Percentiles rank a stretch among this genome's conserved stretches.
These are phyloP conservation scores for Malacoctenus gilli DNA, from an alignment of 2,797 vertebrate species.

Conservation along the genomic window DNA sequence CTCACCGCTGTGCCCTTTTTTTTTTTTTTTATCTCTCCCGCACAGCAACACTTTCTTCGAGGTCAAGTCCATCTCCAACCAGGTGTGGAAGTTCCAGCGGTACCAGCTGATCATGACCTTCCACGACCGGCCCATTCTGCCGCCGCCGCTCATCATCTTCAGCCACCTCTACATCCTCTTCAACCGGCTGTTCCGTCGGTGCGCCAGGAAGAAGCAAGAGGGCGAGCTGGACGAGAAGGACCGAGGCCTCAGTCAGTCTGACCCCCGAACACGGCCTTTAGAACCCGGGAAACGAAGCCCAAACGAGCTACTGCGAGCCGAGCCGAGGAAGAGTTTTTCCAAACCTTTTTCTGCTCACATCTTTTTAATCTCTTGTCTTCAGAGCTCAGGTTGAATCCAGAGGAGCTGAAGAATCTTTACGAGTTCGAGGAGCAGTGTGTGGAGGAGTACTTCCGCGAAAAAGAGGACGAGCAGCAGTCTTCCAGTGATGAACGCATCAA, in stretches of 20 bases:
- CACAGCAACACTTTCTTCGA: conserved; percentile 98
- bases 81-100: conserved; percentile 99
- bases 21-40: too few relatives aligned
- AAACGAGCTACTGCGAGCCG: too few relatives aligned
- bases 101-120: conserved; percentile 99
- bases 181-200: conserved; percentile 85
- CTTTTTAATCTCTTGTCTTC: conserved; percentile 35
- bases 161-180: conserved; percentile 94
- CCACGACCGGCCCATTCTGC: conserved; percentile 96
- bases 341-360: too few relatives aligned
- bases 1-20: too few relatives aligned
- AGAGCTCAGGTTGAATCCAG: conserved; percentile 95
- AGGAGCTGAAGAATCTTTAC: conserved; percentile 93
- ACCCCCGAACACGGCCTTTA: too few relatives aligned
- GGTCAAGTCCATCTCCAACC: conserved; percentile 98
- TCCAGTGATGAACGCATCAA: conserved; percentile 96
- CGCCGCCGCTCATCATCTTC: conserved; percentile 96
- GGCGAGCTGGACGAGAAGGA: conserved; percentile 94
- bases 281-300: too few relatives aligned
- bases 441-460: conserved; percentile 95
- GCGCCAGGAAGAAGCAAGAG: conserved; percentile 81
- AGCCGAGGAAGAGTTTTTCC: too few relatives aligned
- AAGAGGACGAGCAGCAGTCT: conserved; percentile 93
- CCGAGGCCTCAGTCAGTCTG: conserved; percentile 90
- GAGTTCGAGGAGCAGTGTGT: conserved; percentile 98